phyloP scores from a whole-genome alignment of 2,797 vertebrate genomes.

The Lacerta bilineata region DNA sequence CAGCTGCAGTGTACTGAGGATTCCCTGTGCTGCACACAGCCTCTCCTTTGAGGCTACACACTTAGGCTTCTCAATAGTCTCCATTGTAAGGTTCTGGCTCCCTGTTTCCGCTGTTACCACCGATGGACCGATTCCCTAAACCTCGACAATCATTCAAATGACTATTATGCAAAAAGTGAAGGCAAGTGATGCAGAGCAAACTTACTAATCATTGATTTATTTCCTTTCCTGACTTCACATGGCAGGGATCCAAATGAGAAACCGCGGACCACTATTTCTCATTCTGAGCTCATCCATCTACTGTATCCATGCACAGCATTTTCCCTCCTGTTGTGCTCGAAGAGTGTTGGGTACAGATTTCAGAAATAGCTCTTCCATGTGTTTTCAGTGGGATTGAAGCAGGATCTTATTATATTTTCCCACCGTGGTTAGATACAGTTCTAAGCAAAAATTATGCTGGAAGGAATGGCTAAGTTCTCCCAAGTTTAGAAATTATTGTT shows the following conservation, averaged over 20 bases:
- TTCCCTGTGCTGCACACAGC: slow-evolving; percentile 55
- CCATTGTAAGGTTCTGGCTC: slow-evolving; percentile 32
- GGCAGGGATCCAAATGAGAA: slow-evolving; percentile 51
- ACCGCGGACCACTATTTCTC: background rate
- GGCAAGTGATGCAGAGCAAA: slow-evolving; percentile 56
- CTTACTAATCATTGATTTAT: slow-evolving; percentile 65
- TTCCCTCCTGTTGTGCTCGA: background rate
- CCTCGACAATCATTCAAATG: slow-evolving; percentile 51
- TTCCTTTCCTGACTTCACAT: slow-evolving; percentile 23
- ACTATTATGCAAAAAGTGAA: slow-evolving; percentile 50
- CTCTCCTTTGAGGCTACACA: slow-evolving; percentile 57
- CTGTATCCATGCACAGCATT: background rate
- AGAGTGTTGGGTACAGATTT: slow-evolving; percentile 35
- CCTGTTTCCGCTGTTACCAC: slow-evolving; percentile 13
- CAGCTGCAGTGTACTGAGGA: slow-evolving; percentile 66
- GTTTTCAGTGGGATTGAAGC: slow-evolving; percentile 6
- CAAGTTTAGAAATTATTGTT: background rate
- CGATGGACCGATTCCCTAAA: slow-evolving; percentile 40
- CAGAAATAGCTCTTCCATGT: background rate
- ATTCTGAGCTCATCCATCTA: slow-evolving; percentile 57
- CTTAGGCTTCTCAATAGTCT: slow-evolving; percentile 42
- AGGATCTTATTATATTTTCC: slow-evolving; percentile 5
- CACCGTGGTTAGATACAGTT: background rate
- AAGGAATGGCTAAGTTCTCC: background rate
- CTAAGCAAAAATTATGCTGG: background rate